Evolutionary conservation across 2,888 invertebrate species (phyloP), one percentile per base, ranked within the genome.

Genomic region (Scrobipalpa atriplicella): DNA sequence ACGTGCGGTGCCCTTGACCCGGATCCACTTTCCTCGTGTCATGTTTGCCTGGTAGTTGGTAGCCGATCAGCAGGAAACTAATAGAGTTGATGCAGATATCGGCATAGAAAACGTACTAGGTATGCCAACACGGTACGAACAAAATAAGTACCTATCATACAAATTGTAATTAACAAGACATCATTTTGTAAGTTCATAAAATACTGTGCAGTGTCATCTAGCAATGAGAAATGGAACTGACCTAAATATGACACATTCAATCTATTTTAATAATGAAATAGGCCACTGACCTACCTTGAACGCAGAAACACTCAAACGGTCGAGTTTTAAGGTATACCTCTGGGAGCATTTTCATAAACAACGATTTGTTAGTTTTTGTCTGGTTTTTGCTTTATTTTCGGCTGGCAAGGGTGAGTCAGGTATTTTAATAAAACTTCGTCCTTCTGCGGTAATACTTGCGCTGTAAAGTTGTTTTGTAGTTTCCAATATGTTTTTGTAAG

Each of bases 1-100:
- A 75, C 75, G 79, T 81, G 84, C 84, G 73, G 81, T 79, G 83
- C 80, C 85, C 85, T 73, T 85, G 85, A 84, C 85, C 84, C 69
- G 67, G 75, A 70, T 71, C 75, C 63, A 65, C 72, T 78, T 78
- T 79, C 78, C 66, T 69, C 62, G 68, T 73, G 75, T 75, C 70
- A 79, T 78, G 75, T 66, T 67, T 62, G 67, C 73, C 76, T 78
- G 71, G 78, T 75, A 76, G 71, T 75, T 78, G 71, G 78, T 75
- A 76, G 71, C 75, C 70, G 62, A 73, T 62, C 9, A n/a, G 62
- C 19, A 58, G 58, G 58, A 58, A 36, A 58, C 38, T n/a, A 58
- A 38, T 58, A 58, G 38, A 11, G 29, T 29, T 58, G 38, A 58
- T 36, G 38, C 58, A 58, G 58, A n/a, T 38, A 16, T 21, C 29